phyloP scores from a whole-genome alignment of 2,797 vertebrate species.

The Varecia variegata region DNA sequence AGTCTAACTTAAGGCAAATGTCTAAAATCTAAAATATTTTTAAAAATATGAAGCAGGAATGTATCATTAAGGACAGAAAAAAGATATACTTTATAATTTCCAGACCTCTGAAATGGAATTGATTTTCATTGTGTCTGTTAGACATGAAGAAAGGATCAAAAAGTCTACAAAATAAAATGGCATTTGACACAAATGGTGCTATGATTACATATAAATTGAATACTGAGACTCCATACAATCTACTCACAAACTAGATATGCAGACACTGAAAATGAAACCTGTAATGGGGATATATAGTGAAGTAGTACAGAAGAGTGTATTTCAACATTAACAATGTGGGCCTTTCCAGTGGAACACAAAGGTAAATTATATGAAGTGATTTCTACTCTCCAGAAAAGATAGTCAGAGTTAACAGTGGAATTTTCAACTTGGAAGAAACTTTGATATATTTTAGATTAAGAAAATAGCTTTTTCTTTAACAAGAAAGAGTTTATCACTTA shows the following conservation, averaged over 20 bases:
- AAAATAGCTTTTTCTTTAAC: neutral
- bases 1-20: neutral
- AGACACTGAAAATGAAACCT: conserved; percentile 55
- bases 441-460: neutral
- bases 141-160: neutral
- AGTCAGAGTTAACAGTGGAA: neutral
- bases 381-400: neutral
- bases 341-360: neutral
- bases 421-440: conserved; percentile 32
- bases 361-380: conserved; percentile 5
- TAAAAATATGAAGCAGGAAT: neutral
- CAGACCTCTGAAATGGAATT: neutral
- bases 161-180: conserved; percentile 12
- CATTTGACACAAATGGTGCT: conserved; percentile 29
- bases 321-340: neutral
- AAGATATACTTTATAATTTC: neutral
- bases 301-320: neutral
- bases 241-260: conserved; percentile 14
- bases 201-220: conserved; percentile 52
- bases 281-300: neutral
- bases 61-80: neutral
- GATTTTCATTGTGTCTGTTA: conserved; percentile 36
- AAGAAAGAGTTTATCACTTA: neutral
- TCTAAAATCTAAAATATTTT: conserved; percentile 43
- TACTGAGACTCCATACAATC: conserved; percentile 31